Base-by-base conservation (phyloP, 2,888 invertebrate species). In the Agonopterix alstromeriana region DNA sequence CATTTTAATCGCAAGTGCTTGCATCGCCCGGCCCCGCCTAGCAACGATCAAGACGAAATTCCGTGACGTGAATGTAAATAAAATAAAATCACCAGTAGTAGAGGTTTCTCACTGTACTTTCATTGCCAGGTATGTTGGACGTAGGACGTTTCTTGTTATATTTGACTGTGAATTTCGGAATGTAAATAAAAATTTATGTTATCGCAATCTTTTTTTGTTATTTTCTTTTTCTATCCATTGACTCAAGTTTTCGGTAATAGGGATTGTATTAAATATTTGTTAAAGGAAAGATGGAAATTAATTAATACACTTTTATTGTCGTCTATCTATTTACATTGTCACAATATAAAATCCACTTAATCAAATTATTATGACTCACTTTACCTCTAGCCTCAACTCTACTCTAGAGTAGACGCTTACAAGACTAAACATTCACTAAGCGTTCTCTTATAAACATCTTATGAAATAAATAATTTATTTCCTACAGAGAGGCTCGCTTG, bases 161-260 rank as follows among this genome's bases (percentile, higher is more conserved):
- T 73, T 80, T 80, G 72, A 82, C 77, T 86, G 83, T 85, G 82
- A 82, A 81, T 82, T 85, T 84, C 75, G 81, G 82, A 76, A 79
- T 87, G 86, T 87, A 86, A 86, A 87, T 87, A 87, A 86, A 86
- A 84, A 84, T 79, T 82, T 87, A 87, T 85, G 85, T 86, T 86
- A 87, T 82, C 75, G 78, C 84, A 78, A 61, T 56, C 54, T 50
- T 53, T 67, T 66, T 54, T 72, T 67, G 75, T 69, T 68, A 64
- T 74, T 71, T 64, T 67, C 53, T 48, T 48, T 53, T 17, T 46
- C 35, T 9, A 38, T 38, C n/a, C 9, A 5, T 38, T 38, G n/a
- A n/a, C 38, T 9, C n/a, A n/a, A n/a, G n/a, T n/a, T n/a, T n/a
- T n/a, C n/a, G n/a, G n/a, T n/a, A n/a, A n/a, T n/a, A n/a, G n/a